Base-by-base conservation (phyloP, 1,140 invertebrate genomes). In the Aphelinus atriplicis region DNA sequence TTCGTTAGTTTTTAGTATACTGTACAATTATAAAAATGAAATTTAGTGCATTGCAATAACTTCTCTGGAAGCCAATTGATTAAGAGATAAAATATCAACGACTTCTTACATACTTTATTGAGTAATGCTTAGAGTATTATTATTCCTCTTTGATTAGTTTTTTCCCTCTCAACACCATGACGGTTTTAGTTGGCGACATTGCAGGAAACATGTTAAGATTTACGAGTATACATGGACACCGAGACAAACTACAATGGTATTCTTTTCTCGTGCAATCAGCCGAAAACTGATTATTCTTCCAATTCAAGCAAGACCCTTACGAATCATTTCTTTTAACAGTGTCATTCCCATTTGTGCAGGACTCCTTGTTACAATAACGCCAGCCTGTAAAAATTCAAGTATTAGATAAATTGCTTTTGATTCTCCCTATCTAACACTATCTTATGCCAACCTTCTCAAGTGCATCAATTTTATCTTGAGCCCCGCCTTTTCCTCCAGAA, bases 401-500 rank as follows among this genome's bases (percentile, higher is more conserved):
- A 67, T 10, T 68, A 3, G 5, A 68, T 65, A 63, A 50, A 65
- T 77, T 67, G 71, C 57, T 10, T 53, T 53, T 53, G 51, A 74
- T 60, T 42, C 48, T 43, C 50, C 42, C 58, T 64, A 51, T 55
- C 57, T 67, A 67, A 5, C 47, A 10, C 43, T 70, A 53, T 65
- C 60, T 48, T 6, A 67, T 51, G 64, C 85, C 88, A 78, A 95
- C 94, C 84, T 94, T 93, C 90, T 97, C 94, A 71, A 99, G 89
- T 73, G 98, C 97, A 84, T 96, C 93, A 78, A 99, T 99, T 90
- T 99, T 99, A 83, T 98, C 98, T 88, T 97, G 94, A 78, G 97
- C 98, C 73, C 97, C 97, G 77, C 98, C 98, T 89, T 99, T 99
- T 53, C 98, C 98, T 46, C 98, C 98, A 43, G 97, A 97, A 86